phyloP scores from a whole-genome alignment of 2,888 invertebrate genomes.

The Brachypalpus laphriformis region DNA sequence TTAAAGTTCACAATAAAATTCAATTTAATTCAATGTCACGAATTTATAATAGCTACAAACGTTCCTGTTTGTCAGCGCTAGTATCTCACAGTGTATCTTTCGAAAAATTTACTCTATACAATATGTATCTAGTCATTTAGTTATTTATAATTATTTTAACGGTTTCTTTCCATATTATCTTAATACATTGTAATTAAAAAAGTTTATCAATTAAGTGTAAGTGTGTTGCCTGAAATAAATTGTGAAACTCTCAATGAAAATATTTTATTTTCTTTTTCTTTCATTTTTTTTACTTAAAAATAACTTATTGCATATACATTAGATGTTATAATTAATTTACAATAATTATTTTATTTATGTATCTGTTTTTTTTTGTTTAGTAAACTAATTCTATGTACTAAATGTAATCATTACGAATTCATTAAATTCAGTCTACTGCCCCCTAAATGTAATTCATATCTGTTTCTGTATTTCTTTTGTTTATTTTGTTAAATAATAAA shows the following conservation, averaged over 20 bases:
- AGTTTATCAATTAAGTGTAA: constrained; percentile 44
- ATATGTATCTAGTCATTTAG: constrained; percentile 55
- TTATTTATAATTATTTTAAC: constrained; percentile 11
- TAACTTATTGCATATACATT: constrained; percentile 48
- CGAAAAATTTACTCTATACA: constrained; percentile 44
- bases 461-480: constrained; percentile 16
- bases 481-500: constrained; percentile 47
- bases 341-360: constrained; percentile 28
- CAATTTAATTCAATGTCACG: constrained; percentile 44
- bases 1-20: constrained; percentile 65
- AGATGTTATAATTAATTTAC: constrained; percentile 57
- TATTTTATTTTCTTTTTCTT: background rate
- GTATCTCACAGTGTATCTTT: constrained; percentile 6
- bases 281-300: constrained; percentile 23
- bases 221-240: constrained; percentile 5
- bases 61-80: constrained; percentile 35
- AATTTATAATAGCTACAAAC: constrained; percentile 58
- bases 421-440: constrained; percentile 73
- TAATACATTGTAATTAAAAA: constrained; percentile 28
- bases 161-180: constrained; percentile 1
- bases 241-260: constrained; percentile 29
- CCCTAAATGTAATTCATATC: constrained; percentile 60
- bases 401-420: constrained; percentile 65
- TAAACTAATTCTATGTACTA: constrained; percentile 68
- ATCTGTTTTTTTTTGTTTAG: constrained; percentile 17